phyloP scores from a whole-genome alignment of 2,888 invertebrate genomes.

The Drosophila flavopinicola region DNA sequence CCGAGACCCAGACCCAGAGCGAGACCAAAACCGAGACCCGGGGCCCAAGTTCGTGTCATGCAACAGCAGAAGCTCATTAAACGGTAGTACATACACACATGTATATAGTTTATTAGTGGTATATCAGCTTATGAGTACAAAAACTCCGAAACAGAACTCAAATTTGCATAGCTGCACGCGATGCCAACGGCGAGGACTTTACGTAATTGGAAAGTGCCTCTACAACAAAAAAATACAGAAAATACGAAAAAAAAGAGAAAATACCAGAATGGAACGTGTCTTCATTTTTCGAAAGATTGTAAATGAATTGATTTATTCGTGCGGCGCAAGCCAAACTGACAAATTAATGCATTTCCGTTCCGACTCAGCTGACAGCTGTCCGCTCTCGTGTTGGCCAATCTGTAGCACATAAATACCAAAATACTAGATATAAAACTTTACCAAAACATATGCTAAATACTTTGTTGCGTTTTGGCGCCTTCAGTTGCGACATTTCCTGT shows the following conservation, averaged over 20 bases:
- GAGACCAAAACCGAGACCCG: constrained; percentile 46
- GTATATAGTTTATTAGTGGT: neutral
- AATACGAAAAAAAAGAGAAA: constrained; percentile 15
- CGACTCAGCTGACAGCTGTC: constrained; percentile 50
- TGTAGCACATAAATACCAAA: constrained; percentile 27
- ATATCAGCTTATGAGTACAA: constrained; percentile 20
- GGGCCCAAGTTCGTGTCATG: constrained; percentile 49
- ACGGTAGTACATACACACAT: constrained; percentile 43
- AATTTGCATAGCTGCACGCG: constrained; percentile 73
- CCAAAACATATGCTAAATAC: constrained; percentile 6
- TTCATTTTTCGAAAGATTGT: constrained; percentile 6
- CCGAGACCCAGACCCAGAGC: constrained; percentile 39
- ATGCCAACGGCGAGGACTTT: constrained; percentile 44
- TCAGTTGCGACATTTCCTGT: constrained; percentile 40
- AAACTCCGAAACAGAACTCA: constrained; percentile 23
- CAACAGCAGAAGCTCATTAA: constrained; percentile 65
- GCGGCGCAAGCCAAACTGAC: constrained; percentile 59
- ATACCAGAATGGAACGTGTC: constrained; percentile 12
- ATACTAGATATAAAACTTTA: neutral
- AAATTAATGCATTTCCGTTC: constrained; percentile 77
- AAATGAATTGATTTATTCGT: constrained; percentile 70
- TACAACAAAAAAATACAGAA: constrained; percentile 12
- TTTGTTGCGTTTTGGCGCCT: constrained; percentile 19
- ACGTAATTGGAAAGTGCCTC: constrained; percentile 77
- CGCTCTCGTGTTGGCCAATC: constrained; percentile 51